These are phyloP conservation scores for Micromys minutus DNA, from an alignment of 2,113 vertebrate species.

Conservation along the genomic window DNA sequence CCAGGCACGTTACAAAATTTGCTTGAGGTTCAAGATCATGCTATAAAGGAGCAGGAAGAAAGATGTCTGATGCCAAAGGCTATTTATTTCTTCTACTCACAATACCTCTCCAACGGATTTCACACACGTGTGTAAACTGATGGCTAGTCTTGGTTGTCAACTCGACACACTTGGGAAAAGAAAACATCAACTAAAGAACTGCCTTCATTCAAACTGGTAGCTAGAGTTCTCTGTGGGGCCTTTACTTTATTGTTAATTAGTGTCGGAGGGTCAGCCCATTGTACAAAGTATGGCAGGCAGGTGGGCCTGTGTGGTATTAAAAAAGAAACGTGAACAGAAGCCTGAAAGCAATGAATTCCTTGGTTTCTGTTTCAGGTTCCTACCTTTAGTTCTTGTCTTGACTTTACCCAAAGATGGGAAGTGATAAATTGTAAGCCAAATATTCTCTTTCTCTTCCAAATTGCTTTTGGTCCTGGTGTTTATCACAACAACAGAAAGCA, in stretches of 20 bases:
- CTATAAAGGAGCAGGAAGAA: neutral
- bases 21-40: neutral
- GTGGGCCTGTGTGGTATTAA: neutral
- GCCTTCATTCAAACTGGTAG: neutral
- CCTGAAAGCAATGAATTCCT: neutral
- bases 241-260: neutral
- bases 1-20: neutral
- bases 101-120: neutral
- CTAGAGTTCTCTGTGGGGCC: neutral
- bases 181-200: neutral
- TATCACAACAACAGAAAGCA: neutral
- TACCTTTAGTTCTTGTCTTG: too few relatives aligned
- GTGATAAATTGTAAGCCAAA: neutral
- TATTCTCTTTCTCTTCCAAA: too few relatives aligned
- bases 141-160: neutral
- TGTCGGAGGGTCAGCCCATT: neutral
- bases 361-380: neutral
- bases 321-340: neutral
- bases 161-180: neutral
- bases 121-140: neutral
- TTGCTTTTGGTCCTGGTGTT: neutral
- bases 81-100: neutral
- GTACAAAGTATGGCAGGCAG: neutral
- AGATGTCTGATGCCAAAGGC: neutral
- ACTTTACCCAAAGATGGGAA: neutral